Evolutionary conservation across 2,797 vertebrate species (phyloP), one percentile per base, ranked within the genome.

Genomic region (Rhinella marina): DNA sequence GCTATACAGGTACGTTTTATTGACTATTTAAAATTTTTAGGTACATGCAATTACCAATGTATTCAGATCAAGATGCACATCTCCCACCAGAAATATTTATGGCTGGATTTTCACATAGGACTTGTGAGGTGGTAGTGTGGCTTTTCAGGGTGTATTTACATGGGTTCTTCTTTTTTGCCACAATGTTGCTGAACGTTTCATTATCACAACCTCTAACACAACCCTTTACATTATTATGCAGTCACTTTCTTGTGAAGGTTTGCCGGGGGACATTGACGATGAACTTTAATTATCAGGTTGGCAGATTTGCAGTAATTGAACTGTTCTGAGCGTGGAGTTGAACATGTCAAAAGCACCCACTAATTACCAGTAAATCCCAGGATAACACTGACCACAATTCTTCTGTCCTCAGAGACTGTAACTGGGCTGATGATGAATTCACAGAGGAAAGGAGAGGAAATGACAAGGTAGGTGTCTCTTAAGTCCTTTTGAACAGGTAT

Each of bases 361-460:
- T 70, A 72, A 86, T 86, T 86, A 59, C 52, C 17, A 41, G 62
- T 72, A 86, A 12, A 72, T 57, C 62, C 52, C 12, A 12, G 64
- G 85, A 61, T 86, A 81, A 86, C 41, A 7, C 50, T 32, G 61
- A 14, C 72, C 59, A 54, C 16, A 29, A 66, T 77, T 48, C 59
- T 79, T n/a, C 48, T 27, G 7, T 81, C 59, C 64, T 41, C 32
- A 72, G 52, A 61, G 59, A 56, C 23, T 48, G 27, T 50, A 16
- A 50, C 27, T n/a, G 17, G 25, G 25, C 75, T 32, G 17, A 59
- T 70, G 76, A 66, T 14, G 29, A 48, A 48, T 80, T 80, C 25
- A 12, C 9, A 59, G 62, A 70, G n/a, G n/a, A n/a, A n/a, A n/a
- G n/a, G n/a, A n/a, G 29, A 56, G 56, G 84, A 41, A 41, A 41